phyloP scores from a whole-genome alignment of 2,888 invertebrate species.

The Proisotoma minuta region DNA sequence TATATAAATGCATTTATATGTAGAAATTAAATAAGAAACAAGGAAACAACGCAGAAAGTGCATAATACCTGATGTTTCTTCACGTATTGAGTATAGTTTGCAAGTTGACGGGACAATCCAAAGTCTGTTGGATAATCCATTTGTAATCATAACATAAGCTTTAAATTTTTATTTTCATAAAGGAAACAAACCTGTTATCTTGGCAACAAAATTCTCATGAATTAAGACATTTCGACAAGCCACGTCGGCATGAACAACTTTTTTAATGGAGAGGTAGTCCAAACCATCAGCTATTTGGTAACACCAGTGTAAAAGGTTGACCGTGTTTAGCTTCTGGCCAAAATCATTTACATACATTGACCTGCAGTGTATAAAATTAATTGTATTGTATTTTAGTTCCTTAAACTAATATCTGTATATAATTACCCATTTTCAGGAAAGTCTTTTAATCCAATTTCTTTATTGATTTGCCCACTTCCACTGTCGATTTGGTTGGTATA shows the following conservation, averaged over 20 bases:
- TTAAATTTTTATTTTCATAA: too few species aligned
- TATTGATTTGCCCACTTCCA: background rate
- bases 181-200: too few species aligned
- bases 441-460: background rate
- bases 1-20: background rate
- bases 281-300: conserved; percentile 33
- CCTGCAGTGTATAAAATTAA: too few species aligned
- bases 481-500: conserved; percentile 24
- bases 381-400: too few species aligned
- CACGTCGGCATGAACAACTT: conserved; percentile 35
- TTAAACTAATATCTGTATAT: background rate
- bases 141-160: too few species aligned
- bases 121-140: too few species aligned
- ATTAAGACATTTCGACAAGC: conserved; percentile 32
- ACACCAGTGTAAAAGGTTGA: conserved; percentile 24
- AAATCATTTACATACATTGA: background rate
- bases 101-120: conserved; percentile 32
- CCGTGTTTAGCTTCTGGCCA: conserved; percentile 9
- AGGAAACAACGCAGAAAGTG: too few species aligned
- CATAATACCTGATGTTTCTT: conserved; percentile 34
- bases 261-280: conserved; percentile 29
- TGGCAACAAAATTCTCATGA: conserved; percentile 16
- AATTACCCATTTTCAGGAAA: background rate
- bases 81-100: conserved; percentile 33
- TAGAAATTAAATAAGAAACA: background rate